Conservation (phyloP, 2,797 vertebrate genomes). For the Prionace glauca region DNA sequence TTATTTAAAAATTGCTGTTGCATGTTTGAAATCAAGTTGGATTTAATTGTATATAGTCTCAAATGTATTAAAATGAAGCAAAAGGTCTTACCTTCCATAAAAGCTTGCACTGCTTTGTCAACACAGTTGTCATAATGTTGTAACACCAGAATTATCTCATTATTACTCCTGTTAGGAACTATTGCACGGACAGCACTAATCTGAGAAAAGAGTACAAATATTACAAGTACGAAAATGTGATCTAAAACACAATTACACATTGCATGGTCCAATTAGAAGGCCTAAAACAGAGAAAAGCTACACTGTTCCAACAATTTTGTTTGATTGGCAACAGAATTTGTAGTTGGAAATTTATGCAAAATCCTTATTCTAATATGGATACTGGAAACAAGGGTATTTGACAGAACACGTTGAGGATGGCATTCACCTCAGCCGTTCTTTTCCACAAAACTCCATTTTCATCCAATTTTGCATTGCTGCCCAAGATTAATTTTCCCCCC, state of each 20-base stretch:
- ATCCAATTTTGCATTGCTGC: background rate
- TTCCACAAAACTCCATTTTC: background rate
- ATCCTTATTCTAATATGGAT: background rate
- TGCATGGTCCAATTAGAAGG: background rate
- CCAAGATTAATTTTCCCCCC: background rate
- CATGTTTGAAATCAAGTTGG: background rate
- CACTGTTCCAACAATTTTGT: no score
- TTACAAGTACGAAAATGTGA: background rate
- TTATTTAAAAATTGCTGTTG: background rate
- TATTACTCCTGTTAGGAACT: constrained; percentile 94
- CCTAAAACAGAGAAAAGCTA: background rate
- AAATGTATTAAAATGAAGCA: background rate
- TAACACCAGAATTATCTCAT: constrained; percentile 88
- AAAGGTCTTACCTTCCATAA: constrained; percentile 77
- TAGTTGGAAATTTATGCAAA: background rate
- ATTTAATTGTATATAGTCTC: background rate
- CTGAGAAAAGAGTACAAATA: constrained; percentile 52
- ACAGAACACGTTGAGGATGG: background rate
- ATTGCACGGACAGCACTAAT: constrained; percentile 83
- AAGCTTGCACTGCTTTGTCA: constrained; percentile 86
- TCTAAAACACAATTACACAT: background rate
- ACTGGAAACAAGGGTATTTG: background rate
- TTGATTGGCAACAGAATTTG: background rate
- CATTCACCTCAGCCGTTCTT: background rate
- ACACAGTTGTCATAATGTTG: constrained; percentile 94